phyloP scores from a whole-genome alignment of 2,888 invertebrate genomes.

The Nomada flava region DNA sequence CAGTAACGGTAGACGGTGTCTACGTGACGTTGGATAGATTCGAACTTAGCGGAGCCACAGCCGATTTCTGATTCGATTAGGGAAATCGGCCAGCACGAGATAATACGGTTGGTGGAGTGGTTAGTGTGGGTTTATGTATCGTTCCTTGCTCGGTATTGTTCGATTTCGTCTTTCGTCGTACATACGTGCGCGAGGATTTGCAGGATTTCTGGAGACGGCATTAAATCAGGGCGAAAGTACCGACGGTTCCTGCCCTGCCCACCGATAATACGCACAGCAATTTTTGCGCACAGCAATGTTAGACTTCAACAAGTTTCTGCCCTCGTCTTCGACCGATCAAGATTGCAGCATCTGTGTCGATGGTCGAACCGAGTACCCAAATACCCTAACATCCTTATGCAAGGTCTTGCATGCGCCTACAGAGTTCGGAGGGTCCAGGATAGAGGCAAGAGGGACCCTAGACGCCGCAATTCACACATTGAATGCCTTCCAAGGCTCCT shows the following conservation, averaged over 20 bases:
- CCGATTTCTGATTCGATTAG: slow-evolving; percentile 29
- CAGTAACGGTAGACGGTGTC: slow-evolving; percentile 42
- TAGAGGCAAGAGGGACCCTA: slow-evolving; percentile 48
- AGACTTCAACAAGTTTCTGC: too few relatives aligned
- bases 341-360: slow-evolving; percentile 37
- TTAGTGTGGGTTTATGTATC: neutral
- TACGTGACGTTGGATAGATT: slow-evolving; percentile 50
- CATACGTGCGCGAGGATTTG: too few relatives aligned
- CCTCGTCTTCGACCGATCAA: neutral
- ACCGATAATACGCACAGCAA: too few relatives aligned
- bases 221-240: too few relatives aligned
- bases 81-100: neutral
- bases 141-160: neutral
- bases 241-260: too few relatives aligned
- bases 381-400: slow-evolving; percentile 42
- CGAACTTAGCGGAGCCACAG: slow-evolving; percentile 1
- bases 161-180: too few relatives aligned
- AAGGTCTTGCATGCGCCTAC: slow-evolving; percentile 47
- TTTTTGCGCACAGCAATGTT: neutral
- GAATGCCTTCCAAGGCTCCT: slow-evolving; percentile 72
- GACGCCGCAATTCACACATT: slow-evolving; percentile 79
- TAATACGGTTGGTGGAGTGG: neutral
- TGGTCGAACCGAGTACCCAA: slow-evolving; percentile 26
- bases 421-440: slow-evolving; percentile 25
- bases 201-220: too few relatives aligned